Evolutionary conservation across 2,113 vertebrate species (phyloP), one percentile per base, ranked within the genome.

Genomic region (Solea senegalensis): DNA sequence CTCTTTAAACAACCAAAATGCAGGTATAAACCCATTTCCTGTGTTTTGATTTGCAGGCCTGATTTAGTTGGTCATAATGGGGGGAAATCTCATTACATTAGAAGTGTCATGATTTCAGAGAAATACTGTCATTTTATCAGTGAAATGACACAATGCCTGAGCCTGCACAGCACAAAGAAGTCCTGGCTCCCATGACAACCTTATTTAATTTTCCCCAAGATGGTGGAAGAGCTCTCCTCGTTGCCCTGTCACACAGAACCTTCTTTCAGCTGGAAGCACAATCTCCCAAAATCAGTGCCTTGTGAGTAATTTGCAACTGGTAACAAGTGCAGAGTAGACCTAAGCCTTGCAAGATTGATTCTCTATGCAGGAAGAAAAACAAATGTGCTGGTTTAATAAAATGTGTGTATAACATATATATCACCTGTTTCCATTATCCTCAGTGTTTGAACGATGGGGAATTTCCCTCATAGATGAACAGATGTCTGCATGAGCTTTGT

Each of bases 141-240:
- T 44, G 66, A 61, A 27, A 60, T 49, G 15, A 55, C 26, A 5
- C 2, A 8, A 34, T 11, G 13, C 48, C 11, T 40, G 13, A 60
- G 39, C 55, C 21, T 43, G 16, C 9, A 27, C 8, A 8, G 65
- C 7, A 34, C 34, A 6, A 6, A 9, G 0, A 15, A 28, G 41
- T 28, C 34, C 44, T 1, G 5, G 52, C 46, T 76, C 16, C 59
- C 67, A 75, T 75, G 62, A 62, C 62, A 65, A 80, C 60, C 49
- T 6, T 51, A 1, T 51, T 16, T 65, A 48, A 55, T 70, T 49
- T 46, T 26, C 65, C 64, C 34, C 59, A 49, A 55, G 54, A 54
- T 14, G 71, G 27, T 21, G 45, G 45, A 48, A 10, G 1, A 48
- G 9, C 14, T 5, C 45, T 48, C 45, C 45, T 48, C 45, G 0